Conservation (phyloP, 1,140 invertebrate genomes). For the Papilio xuthus region DNA sequence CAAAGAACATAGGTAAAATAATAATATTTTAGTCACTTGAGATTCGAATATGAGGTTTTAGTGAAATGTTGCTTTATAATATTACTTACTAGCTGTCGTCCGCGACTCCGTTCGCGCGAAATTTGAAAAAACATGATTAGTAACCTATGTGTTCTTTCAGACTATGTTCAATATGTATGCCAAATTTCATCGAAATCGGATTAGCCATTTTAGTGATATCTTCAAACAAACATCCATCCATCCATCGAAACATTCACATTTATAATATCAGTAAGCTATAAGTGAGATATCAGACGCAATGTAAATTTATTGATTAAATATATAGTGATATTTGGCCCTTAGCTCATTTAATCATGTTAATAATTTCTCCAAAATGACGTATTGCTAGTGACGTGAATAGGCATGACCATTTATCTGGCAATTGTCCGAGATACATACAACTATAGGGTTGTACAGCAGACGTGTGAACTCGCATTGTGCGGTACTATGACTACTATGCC, state of each 20-base stretch:
- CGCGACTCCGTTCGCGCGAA: too few species aligned
- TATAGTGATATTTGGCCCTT: not conserved
- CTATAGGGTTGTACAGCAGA: constrained; percentile 44
- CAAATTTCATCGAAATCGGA: too few species aligned
- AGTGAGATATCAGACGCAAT: not conserved
- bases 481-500: constrained; percentile 30
- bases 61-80: not conserved
- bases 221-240: too few species aligned
- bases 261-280: too few species aligned
- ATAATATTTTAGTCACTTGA: not conserved
- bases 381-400: constrained; percentile 46
- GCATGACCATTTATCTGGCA: constrained; percentile 53
- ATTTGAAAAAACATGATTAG: too few species aligned
- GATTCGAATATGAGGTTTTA: not conserved
- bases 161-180: too few species aligned
- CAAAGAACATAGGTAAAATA: not conserved
- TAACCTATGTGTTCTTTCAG: too few species aligned
- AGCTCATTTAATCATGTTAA: constrained; percentile 27
- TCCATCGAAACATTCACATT: too few species aligned
- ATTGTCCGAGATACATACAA: constrained; percentile 46
- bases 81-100: too few species aligned
- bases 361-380: constrained; percentile 31
- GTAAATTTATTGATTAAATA: not conserved
- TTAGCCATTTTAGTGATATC: too few species aligned
- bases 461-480: constrained; percentile 49